A percentile compares a stretch with the other conserved stretches of the same genome.
These are phyloP conservation scores for Propithecus coquereli DNA, from an alignment of 2,113 vertebrate genomes.

Conservation along the genomic window DNA sequence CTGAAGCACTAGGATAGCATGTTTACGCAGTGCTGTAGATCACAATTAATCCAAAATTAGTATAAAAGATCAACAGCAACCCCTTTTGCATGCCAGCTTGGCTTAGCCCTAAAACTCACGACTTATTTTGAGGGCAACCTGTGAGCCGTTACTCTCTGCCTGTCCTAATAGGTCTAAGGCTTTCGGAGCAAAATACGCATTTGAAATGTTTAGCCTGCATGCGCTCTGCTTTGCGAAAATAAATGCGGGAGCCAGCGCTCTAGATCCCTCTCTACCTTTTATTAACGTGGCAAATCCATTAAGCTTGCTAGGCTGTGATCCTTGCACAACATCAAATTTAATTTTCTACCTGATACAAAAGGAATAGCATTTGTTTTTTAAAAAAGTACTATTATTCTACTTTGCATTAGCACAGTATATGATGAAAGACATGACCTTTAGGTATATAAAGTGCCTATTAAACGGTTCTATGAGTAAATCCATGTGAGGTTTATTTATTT, in stretches of 20 bases:
- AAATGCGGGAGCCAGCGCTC: conserved; percentile 49
- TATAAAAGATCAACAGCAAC: conserved; percentile 99
- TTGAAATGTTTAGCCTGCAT: conserved; percentile 75
- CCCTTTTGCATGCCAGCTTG: conserved; percentile 88
- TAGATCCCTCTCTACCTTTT: conserved; percentile 56
- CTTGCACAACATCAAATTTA: conserved; percentile 60
- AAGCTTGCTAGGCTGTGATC: conserved; percentile 13
- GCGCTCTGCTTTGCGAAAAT: conserved; percentile 74
- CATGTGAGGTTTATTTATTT: neutral
- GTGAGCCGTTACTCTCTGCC: conserved; percentile 79
- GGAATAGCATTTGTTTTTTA: conserved; percentile 5
- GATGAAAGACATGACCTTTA: conserved; percentile 51
- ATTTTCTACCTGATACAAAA: conserved; percentile 57
- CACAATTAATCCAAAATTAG: conserved; percentile 99
- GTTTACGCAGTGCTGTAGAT: conserved; percentile 97
- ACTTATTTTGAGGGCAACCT: conserved; percentile 89
- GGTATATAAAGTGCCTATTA: neutral
- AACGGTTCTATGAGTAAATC: neutral
- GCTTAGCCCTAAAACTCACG: conserved; percentile 92
- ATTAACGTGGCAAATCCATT: conserved; percentile 57
- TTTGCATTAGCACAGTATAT: conserved; percentile 17
- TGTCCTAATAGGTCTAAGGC: conserved; percentile 77
- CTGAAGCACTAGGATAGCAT: conserved; percentile 91
- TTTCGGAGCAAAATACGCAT: conserved; percentile 73
- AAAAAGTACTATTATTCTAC: conserved; percentile 24